Evolutionary conservation across 53 echinoderm and acorn worm species (phyloP).

Genomic region (Temnopleurus reevesii): DNA sequence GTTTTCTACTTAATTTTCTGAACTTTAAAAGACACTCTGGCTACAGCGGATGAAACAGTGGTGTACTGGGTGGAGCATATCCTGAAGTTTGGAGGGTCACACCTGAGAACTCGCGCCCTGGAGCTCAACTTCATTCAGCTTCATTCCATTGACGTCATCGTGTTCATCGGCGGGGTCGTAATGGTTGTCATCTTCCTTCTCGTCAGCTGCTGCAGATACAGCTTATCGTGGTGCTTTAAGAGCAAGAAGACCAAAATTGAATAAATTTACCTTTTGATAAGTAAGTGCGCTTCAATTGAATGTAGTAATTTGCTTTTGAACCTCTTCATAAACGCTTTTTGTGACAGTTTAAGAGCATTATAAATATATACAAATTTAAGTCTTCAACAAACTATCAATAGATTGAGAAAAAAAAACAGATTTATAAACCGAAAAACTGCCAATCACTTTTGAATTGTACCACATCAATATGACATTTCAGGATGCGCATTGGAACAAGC

Average conservation of each 20-base stretch:
- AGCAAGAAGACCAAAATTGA: neutral
- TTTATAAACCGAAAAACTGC: too few relatives aligned
- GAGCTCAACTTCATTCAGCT: slow-evolving; percentile 47
- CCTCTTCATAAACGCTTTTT: too few relatives aligned
- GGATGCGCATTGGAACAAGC: too few relatives aligned
- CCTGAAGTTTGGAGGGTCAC: slow-evolving; percentile 42
- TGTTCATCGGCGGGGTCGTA: neutral
- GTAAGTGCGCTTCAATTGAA: too few relatives aligned
- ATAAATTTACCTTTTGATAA: neutral
- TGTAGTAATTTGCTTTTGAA: too few relatives aligned
- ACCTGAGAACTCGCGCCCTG: neutral
- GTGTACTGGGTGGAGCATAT: slow-evolving; percentile 50
- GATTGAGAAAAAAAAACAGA: too few relatives aligned
- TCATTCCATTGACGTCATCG: slow-evolving; percentile 42
- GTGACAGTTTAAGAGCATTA: too few relatives aligned
- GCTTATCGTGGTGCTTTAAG: neutral
- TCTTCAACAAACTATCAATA: too few relatives aligned
- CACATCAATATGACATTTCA: too few relatives aligned
- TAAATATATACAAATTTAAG: too few relatives aligned
- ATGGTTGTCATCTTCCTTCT: neutral
- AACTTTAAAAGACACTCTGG: neutral
- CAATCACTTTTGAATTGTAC: too few relatives aligned
- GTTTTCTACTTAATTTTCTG: too few relatives aligned
- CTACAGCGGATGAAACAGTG: neutral
- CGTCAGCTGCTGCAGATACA: neutral